Evolutionary conservation across 53 echinoderm and acorn worm species (phyloP), one percentile per base, ranked within the genome.

Genomic region (Echinarachnius parma): DNA sequence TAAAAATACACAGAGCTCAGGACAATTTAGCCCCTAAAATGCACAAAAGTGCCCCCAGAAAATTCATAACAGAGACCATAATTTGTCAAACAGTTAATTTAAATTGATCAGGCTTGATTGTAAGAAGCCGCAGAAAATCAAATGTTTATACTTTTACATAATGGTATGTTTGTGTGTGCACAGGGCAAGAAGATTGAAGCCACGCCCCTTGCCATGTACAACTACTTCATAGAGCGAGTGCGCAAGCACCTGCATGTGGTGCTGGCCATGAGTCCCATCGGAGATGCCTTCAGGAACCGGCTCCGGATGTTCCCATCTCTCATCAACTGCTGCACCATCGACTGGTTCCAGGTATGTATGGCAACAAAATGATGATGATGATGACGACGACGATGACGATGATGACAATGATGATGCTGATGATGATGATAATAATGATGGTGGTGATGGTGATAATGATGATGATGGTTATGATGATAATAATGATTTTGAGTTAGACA

Each of bases 161-260:
- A 20, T 53, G 23, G 18, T 53, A 18, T 53, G 8, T 59, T 30
- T 29, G 25, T 59, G 1, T 59, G 29, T 50, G 3, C 31, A 37
- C 86, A 92, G 92, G 96, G 96, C 10, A 84, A 83, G 49, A 96
- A 96, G 80, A 96, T 94, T 28, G 96, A 96, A 60, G 96, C 91
- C 32, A 96, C 96, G 5, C 96, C 28, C 9, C 61, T 96, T 32
- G 89, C 93, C 60, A 93, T 93, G 93, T 93, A 93, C 50, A 93
- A 93, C 66, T 93, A 63, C 89, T 89, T 93, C 78, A 93, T 89
- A 27, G 93, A 89, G 72, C 75, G 78, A 62, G 93, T 93, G 15
- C 80, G 86, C 11, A 83, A 80, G 58, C 84, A 93, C 42, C 89
- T 92, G 13, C 93, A 92, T 42, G 89, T 92, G 37, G 93, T 92